Evolutionary conservation across 1,140 invertebrate species (phyloP), one percentile per base, ranked within the genome.

Genomic region (Contarinia nasturtii): DNA sequence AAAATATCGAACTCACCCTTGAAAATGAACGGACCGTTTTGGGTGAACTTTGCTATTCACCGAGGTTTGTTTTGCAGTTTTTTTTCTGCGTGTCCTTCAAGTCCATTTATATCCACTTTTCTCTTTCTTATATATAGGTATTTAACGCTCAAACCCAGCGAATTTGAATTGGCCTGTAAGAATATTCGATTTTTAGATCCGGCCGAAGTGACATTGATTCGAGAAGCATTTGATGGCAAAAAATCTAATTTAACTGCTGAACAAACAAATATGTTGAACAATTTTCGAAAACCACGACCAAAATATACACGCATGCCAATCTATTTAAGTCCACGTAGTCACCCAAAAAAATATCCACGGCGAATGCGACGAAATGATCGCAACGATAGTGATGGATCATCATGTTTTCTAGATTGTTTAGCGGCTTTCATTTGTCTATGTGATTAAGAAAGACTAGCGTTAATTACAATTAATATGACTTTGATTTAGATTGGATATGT

Each of bases 301-400:
- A 58, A 59, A 45, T 64, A 56, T 47, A 55, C 61, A 44, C 50
- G 54, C 49, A 61, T 64, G 61, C 61, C 61, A 4, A 60, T 64
- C 19, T 55, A 63, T 49, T 52, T 64, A 12, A 63, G 61, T 34
- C 57, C 60, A 49, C 58, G 61, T 12, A 63, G 54, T 44, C 55
- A 56, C 48, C 61, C 58, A 0, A 63, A 61, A 49, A 64, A 63
- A 44, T 64, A 64, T 47, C 54, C 58, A 7, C 63, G 60, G 45
- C 61, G 61, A 51, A 64, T 64, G 61, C 48, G 61, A 5, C 48
- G 50, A n/a, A 52, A 56, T 14, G 52, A 59, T 40, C 17, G 18
- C 10, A 18, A 7, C 12, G 10, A 18, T 3, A 18, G 18, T 43
- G 36, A 38, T n/a, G 41, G 27, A 5, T 27, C 27, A 27, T 27